Evolutionary conservation across 1,140 invertebrate genomes (phyloP).

Genomic region (Paraescarpia echinospica): DNA sequence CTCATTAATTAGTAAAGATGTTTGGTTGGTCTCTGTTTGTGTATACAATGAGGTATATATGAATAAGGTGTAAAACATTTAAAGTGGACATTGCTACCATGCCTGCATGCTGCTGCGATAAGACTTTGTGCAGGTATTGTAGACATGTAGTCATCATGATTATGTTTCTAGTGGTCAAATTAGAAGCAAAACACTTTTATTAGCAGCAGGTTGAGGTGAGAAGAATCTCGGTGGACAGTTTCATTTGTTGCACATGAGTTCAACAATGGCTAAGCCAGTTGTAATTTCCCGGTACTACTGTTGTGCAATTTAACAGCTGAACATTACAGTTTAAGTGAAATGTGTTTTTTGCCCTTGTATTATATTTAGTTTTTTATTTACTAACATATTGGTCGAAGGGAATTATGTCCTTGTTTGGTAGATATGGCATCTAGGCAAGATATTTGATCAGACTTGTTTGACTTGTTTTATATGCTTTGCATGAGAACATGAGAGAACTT

Average conservation of each 20-base stretch:
- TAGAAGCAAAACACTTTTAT: neutral
- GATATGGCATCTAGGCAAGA: no score
- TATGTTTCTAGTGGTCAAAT: neutral
- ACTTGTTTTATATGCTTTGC: neutral
- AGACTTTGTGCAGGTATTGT: neutral
- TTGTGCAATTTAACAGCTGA: no score
- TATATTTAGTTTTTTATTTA: neutral
- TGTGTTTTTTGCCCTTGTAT: neutral
- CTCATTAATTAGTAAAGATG: neutral
- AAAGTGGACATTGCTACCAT: neutral
- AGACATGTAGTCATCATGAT: neutral
- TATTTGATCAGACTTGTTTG: neutral
- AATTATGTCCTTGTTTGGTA: neutral
- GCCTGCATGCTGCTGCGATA: neutral
- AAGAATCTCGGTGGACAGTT: neutral
- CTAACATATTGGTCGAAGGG: neutral
- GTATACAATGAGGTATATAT: neutral
- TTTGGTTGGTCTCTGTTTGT: neutral
- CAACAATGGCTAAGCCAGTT: neutral
- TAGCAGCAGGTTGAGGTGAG: neutral
- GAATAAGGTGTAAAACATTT: neutral
- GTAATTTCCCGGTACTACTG: no score
- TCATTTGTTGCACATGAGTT: neutral
- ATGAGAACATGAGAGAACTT: neutral
- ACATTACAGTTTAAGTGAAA: neutral